Evolutionary conservation across 2,888 invertebrate genomes (phyloP).

Genomic region (Acleris laterana): DNA sequence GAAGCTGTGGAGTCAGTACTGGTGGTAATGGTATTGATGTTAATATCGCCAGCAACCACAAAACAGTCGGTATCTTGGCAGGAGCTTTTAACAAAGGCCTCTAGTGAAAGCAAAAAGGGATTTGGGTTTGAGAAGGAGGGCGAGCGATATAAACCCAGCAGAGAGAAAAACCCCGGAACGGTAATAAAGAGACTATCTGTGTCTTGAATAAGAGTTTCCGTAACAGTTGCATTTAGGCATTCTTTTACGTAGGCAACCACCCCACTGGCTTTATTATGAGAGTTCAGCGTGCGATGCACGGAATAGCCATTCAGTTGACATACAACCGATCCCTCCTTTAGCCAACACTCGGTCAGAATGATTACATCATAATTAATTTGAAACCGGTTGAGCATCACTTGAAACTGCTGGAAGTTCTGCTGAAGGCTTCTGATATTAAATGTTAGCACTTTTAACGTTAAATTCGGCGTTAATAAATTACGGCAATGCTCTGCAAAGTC

Average conservation of each 20-base stretch:
- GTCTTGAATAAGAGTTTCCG: constrained; percentile 34
- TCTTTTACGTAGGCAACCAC: constrained; percentile 37
- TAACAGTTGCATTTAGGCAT: constrained; percentile 18
- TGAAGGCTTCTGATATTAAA: too few species aligned
- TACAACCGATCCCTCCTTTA: background rate
- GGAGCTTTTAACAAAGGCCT: background rate
- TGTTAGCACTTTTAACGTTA: too few species aligned
- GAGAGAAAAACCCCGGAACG: constrained; percentile 9
- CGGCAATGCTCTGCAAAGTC: too few species aligned
- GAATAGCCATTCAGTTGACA: background rate
- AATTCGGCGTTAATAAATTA: too few species aligned
- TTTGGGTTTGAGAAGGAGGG: constrained; percentile 31
- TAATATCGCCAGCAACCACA: constrained; percentile 39
- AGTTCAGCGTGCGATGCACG: background rate
- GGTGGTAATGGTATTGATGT: constrained; percentile 30
- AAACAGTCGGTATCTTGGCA: background rate
- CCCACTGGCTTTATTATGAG: constrained; percentile 37
- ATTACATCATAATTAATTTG: too few species aligned
- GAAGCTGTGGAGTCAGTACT: background rate
- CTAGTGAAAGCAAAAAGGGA: constrained; percentile 31
- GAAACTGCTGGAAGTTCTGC: too few species aligned
- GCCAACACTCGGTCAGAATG: too few species aligned
- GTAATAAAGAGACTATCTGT: constrained; percentile 32
- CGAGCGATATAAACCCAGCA: constrained; percentile 37
- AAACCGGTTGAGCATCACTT: too few species aligned